Percentiles rank a stretch among this genome's conserved stretches.
phyloP scores from a whole-genome alignment of 35 echinoderm and acorn worm genomes.

The Diadema setosum region DNA sequence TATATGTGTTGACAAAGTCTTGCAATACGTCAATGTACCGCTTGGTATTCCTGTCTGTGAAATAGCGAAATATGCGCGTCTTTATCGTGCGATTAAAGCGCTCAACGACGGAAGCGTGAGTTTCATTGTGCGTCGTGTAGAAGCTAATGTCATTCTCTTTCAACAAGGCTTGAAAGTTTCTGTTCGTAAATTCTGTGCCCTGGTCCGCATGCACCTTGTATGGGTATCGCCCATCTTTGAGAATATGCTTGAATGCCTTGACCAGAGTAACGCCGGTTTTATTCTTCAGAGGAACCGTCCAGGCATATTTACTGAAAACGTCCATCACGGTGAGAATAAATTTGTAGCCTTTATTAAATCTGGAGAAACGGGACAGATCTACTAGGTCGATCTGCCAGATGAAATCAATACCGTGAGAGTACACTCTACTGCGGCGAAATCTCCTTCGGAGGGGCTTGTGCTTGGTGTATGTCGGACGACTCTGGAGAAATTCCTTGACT shows the following conservation, averaged over 20 bases:
- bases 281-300: conserved; percentile 40
- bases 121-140: conserved; percentile 78
- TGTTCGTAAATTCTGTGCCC: conserved; percentile 48
- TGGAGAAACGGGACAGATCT: background rate
- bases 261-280: background rate
- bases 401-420: background rate
- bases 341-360: background rate
- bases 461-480: conserved; percentile 32
- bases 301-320: conserved; percentile 49
- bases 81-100: conserved; percentile 73
- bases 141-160: conserved; percentile 29
- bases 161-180: conserved; percentile 33
- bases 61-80: too few relatives aligned
- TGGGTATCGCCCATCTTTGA: background rate
- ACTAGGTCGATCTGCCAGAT: conserved; percentile 44
- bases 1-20: background rate
- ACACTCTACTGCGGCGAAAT: conserved; percentile 6
- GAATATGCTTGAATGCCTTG: background rate
- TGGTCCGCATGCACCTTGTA: conserved; percentile 23
- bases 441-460: conserved; percentile 32
- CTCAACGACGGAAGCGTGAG: conserved; percentile 68
- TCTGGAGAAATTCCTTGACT: background rate
- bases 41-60: too few relatives aligned
- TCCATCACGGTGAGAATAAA: conserved; percentile 24
- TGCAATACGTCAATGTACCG: too few relatives aligned